Conservation (phyloP, 2,113 vertebrate genomes). For the Synchiropus splendidus region DNA sequence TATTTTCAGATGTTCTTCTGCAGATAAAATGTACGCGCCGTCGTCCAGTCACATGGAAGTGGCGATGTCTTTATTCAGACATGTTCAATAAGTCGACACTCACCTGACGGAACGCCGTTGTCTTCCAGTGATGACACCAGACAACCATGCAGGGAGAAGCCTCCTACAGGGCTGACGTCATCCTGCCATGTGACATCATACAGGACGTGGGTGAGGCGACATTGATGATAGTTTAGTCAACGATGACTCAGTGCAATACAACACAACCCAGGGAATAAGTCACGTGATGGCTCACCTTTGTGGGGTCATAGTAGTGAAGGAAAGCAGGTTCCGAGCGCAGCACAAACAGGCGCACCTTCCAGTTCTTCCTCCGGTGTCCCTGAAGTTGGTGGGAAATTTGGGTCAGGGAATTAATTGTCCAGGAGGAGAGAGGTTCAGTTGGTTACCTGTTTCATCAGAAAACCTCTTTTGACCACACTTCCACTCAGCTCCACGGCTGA, state of each 20-base stretch:
- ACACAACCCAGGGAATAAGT: background rate
- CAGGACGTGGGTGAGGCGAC: constrained; percentile 37
- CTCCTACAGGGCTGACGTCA: constrained; percentile 81
- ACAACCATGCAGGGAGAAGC: constrained; percentile 82
- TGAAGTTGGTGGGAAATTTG: constrained; percentile 25
- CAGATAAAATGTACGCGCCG: too few species aligned
- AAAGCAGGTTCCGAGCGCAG: constrained; percentile 83
- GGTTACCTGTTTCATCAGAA: constrained; percentile 85
- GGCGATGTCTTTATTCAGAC: too few species aligned
- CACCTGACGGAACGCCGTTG: constrained; percentile 85
- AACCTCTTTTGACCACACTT: constrained; percentile 82
- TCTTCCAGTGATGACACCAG: constrained; percentile 88
- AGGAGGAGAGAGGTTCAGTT: background rate
- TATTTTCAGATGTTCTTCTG: too few species aligned
- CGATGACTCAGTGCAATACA: constrained; percentile 6
- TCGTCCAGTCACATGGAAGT: too few species aligned
- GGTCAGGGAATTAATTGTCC: too few species aligned
- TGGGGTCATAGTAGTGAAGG: constrained; percentile 89
- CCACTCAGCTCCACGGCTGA: constrained; percentile 80
- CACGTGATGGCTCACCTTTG: constrained; percentile 63
- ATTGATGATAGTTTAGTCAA: too few species aligned
- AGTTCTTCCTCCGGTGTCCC: constrained; percentile 95
- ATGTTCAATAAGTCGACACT: constrained; percentile 36
- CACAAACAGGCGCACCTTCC: constrained; percentile 92
- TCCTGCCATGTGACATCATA: constrained; percentile 71